Percentiles rank a stretch among this genome's conserved stretches.
These are phyloP conservation scores for Lepidonotus clava DNA, from an alignment of 2,888 invertebrate genomes.

Conservation along the genomic window DNA sequence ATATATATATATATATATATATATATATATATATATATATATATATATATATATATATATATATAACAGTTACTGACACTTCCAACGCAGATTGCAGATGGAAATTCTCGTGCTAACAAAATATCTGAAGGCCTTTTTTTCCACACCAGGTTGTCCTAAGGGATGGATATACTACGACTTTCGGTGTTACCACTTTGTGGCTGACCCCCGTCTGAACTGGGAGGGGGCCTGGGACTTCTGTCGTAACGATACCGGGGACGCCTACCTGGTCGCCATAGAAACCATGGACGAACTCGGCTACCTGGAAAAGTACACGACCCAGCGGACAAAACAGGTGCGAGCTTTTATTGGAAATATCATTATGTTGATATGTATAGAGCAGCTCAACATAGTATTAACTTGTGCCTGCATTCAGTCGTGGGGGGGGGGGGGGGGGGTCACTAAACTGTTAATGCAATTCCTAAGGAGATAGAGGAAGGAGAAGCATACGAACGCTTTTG, in stretches of 20 bases:
- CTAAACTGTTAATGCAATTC: no score
- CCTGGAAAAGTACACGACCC: constrained; percentile 32
- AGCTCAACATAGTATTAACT: no score
- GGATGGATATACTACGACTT: constrained; percentile 42
- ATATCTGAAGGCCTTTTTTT: background rate
- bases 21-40: background rate
- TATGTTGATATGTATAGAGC: no score
- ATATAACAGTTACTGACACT: background rate
- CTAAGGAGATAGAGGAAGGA: no score
- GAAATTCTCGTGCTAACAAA: background rate
- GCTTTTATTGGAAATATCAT: no score
- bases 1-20: background rate
- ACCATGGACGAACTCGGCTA: constrained; percentile 30
- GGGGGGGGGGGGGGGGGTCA: no score
- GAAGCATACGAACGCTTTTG: no score
- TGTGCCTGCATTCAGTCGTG: no score
- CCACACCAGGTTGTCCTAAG: constrained; percentile 1
- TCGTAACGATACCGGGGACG: background rate
- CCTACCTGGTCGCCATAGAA: constrained; percentile 13
- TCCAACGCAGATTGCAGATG: background rate
- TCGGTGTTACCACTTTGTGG: constrained; percentile 23
- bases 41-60: background rate
- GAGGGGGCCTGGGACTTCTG: background rate
- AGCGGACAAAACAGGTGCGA: constrained; percentile 28
- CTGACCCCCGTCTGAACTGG: constrained; percentile 31